These are phyloP conservation scores for Eurypyga helias DNA, from an alignment of 2,113 vertebrate genomes.

Conservation along the genomic window DNA sequence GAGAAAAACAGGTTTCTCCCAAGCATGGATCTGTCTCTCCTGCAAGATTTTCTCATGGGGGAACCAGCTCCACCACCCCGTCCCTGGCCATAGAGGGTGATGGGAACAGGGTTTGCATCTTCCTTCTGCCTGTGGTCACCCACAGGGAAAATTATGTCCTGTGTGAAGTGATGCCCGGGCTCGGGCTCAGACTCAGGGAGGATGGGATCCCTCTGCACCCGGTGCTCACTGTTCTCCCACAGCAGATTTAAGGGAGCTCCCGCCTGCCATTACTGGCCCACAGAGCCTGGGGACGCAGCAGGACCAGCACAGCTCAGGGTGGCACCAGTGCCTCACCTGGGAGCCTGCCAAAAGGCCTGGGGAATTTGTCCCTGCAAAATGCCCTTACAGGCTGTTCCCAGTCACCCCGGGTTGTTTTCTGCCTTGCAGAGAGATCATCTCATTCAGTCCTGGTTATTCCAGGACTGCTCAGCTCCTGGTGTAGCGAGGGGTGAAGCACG, in stretches of 20 bases:
- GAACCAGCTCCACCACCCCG: background rate
- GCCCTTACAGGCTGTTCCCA: too few relatives aligned
- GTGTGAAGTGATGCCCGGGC: too few relatives aligned
- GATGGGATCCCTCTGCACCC: background rate
- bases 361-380: background rate
- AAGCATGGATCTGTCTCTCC: background rate
- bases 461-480: background rate
- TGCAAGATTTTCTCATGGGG: rapidly evolving
- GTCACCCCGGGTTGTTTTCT: background rate
- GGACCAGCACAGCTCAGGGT: background rate
- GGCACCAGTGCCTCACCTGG: background rate
- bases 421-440: background rate
- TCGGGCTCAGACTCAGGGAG: background rate
- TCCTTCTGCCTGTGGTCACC: background rate
- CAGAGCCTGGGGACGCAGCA: background rate
- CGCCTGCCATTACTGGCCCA: background rate
- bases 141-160: rapidly evolving
- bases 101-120: background rate
- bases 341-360: background rate
- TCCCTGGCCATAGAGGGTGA: rapidly evolving
- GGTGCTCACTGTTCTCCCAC: background rate
- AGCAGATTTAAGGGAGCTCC: background rate
- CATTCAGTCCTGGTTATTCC: rapidly evolving
- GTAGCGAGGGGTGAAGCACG: rapidly evolving
- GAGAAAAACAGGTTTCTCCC: conserved; percentile 14